Evolutionary conservation across 23 tunicate species (phyloP), one percentile per base, ranked within the genome.

Genomic region (Clavelina lepadiformis): DNA sequence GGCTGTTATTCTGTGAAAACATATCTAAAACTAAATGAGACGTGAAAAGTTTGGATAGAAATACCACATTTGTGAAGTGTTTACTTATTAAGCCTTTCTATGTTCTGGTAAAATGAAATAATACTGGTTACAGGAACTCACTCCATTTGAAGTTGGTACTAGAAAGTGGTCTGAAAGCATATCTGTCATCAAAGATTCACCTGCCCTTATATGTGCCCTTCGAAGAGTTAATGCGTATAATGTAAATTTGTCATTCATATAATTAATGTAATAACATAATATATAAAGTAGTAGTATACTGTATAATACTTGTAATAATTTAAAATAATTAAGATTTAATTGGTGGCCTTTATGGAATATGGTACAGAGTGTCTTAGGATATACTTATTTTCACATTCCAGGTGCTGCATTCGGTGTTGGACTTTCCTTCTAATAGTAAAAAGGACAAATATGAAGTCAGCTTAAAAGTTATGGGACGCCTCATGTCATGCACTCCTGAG

Each of bases 101-200:
- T n/a, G n/a, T n/a, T n/a, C n/a, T n/a, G n/a, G n/a, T n/a, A n/a
- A n/a, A n/a, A n/a, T n/a, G n/a, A n/a, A n/a, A n/a, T n/a, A n/a
- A n/a, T n/a, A n/a, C n/a, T n/a, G n/a, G n/a, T n/a, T 54, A 32
- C 51, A 84, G 93, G 93, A 84, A 76, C 30, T 84, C 15, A 67
- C 74, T 18, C 78, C 78, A 46, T 76, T 51, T 69, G 93, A 84
- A 69, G 93, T 84, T 35, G 93, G 93, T 28, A 84, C 83, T 7
- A 25, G 54, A 20, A 65, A 32, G n/a, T 84, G 93, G 93, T 45
- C 28, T 38, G 67, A 69, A 20, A 84, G 60, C 33, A 62, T 84
- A 21, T 52, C 65, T 0, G 37, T 31, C 19, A 41, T 74, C 19
- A 36, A 69, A 11, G 41, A 30, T 35, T 58, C 75, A 1, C 72